A percentile compares a stretch with the other conserved stretches of the same genome.
These are phyloP conservation scores for Eretmochelys imbricata DNA, from an alignment of 2,113 vertebrate genomes.

Conservation along the genomic window DNA sequence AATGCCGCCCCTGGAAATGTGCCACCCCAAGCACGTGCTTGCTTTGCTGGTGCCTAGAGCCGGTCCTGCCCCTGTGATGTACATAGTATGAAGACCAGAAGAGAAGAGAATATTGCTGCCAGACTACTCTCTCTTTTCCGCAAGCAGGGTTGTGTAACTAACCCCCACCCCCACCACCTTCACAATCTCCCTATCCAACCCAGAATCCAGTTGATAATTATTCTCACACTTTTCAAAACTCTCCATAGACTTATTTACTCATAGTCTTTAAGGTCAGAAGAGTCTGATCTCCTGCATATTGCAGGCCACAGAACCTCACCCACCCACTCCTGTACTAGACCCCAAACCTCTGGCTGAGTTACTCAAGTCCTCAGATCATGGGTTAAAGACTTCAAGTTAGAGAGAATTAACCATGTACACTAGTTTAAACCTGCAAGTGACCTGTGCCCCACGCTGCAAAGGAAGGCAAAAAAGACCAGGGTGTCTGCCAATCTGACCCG, in stretches of 20 bases:
- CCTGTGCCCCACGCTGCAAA: background rate
- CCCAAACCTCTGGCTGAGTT: background rate
- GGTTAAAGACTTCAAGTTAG: background rate
- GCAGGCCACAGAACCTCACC: background rate
- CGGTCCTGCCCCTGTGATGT: too few species aligned
- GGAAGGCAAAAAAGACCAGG: background rate
- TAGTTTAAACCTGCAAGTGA: background rate
- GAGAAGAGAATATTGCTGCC: background rate
- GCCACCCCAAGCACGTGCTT: too few species aligned
- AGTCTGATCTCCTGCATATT: background rate
- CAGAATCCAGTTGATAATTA: background rate
- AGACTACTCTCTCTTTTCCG: background rate
- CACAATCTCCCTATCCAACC: background rate
- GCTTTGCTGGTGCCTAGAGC: too few species aligned
- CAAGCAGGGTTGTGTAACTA: background rate
- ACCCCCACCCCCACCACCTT: background rate
- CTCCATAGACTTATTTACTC: background rate
- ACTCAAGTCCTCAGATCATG: background rate
- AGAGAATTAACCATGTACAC: background rate
- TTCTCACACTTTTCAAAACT: background rate
- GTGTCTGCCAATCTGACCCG: background rate
- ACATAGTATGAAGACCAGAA: accelerated
- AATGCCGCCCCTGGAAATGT: too few species aligned
- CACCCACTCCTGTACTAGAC: too few species aligned
- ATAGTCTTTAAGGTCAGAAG: background rate